phyloP scores from a whole-genome alignment of 2,113 vertebrate genomes.

The Rhadina sibilatrix region DNA sequence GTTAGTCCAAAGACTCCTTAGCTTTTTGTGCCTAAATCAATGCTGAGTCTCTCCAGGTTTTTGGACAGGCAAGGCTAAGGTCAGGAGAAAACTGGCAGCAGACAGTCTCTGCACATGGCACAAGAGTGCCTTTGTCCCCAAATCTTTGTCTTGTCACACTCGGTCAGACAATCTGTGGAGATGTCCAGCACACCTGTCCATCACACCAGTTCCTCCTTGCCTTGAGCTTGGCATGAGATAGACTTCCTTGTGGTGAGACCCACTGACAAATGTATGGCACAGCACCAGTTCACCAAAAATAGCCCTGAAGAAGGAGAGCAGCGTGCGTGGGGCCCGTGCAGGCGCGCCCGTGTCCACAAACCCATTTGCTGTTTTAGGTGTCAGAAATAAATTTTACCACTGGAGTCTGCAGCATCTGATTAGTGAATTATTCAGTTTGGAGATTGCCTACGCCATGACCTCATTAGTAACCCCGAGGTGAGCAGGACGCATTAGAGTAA shows the following conservation, averaged over 20 bases:
- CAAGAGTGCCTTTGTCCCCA: neutral
- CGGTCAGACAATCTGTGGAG: too few relatives aligned
- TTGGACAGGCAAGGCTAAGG: neutral
- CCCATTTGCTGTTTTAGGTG: constrained; percentile 79
- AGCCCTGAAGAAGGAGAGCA: neutral
- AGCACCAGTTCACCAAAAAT: constrained; percentile 59
- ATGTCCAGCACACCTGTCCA: too few relatives aligned
- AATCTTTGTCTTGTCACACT: neutral
- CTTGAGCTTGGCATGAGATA: neutral
- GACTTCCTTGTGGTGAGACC: neutral
- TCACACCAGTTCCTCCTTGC: neutral
- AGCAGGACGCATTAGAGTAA: constrained; percentile 83
- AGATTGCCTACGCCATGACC: constrained; percentile 77
- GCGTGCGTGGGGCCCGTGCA: neutral
- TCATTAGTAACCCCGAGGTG: constrained; percentile 88
- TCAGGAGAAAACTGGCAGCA: neutral
- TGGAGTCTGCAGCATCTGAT: constrained; percentile 84
- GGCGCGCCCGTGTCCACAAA: constrained; percentile 58
- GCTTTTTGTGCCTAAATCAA: neutral
- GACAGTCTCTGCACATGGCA: neutral
- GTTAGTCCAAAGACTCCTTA: neutral
- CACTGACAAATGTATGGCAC: neutral
- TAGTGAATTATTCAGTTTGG: constrained; percentile 87
- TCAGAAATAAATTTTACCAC: constrained; percentile 86
- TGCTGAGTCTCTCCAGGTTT: neutral